Evolutionary conservation across 2,888 invertebrate species (phyloP).

Genomic region (Cephus sareptanus): DNA sequence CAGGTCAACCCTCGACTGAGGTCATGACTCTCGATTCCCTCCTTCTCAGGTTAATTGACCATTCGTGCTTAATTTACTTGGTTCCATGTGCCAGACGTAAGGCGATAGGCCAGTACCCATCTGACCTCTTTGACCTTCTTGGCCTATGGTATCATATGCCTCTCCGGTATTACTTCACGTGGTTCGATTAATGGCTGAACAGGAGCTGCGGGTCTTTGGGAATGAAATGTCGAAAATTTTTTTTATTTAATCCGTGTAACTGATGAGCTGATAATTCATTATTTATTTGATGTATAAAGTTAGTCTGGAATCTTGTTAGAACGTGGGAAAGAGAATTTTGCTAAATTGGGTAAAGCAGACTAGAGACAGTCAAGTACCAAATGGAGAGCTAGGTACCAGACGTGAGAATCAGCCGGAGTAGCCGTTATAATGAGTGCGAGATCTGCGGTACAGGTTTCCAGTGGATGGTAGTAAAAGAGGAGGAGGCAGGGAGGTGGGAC

Average conservation of each 20-base stretch:
- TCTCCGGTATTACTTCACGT: background rate
- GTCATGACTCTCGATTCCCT: slow-evolving; percentile 27
- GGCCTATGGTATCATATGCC: background rate
- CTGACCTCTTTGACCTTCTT: background rate
- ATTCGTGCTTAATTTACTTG: slow-evolving; percentile 64
- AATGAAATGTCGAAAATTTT: background rate
- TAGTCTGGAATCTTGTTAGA: background rate
- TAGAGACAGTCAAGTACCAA: background rate
- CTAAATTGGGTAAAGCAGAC: background rate
- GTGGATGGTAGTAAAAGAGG: background rate
- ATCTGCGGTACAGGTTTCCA: background rate
- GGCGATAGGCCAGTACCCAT: slow-evolving; percentile 48
- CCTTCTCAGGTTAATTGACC: slow-evolving; percentile 62
- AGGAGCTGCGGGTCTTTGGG: background rate
- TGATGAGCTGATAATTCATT: background rate
- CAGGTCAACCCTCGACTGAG: slow-evolving; percentile 32
- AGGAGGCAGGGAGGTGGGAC: background rate
- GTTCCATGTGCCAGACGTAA: slow-evolving; percentile 49
- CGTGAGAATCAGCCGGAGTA: background rate
- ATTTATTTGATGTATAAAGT: background rate
- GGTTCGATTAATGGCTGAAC: no score
- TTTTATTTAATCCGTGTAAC: background rate
- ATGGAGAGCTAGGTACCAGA: background rate
- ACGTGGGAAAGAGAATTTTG: background rate
- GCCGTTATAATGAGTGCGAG: background rate